Evolutionary conservation across 2,113 vertebrate species (phyloP), one percentile per base, ranked within the genome.

Genomic region (Platanista minor): DNA sequence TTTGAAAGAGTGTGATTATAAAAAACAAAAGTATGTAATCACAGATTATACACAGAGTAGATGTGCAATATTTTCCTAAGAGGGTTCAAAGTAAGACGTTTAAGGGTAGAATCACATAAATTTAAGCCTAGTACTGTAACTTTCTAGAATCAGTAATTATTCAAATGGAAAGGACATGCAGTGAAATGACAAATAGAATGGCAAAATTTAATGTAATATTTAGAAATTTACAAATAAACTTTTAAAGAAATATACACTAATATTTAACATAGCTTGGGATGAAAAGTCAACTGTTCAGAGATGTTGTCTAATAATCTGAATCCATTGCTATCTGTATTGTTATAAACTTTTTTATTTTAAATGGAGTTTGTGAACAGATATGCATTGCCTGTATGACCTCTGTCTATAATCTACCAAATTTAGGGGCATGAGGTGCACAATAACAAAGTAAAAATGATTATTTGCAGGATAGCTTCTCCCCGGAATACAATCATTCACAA

Each of bases 361-460:
- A 97, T 39, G 61, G 49, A 7, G 7, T 74, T 20, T 82, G 31
- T 82, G 57, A 96, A 95, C 67, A 82, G 41, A 29, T 83, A 85
- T 92, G 74, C 82, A 27, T 93, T 57, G 75, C 94, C 90, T 86
- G 2, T 94, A 77, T 43, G 49, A 59, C 29, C 77, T 27, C 62
- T 80, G 52, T 83, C 85, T 85, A 75, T 95, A 93, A 41, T 96
- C 64, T 36, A 67, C 91, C 90, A 98, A 80, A 94, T 87, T 90
- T 96, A 97, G 46, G 94, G 69, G 57, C n/a, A 95, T 69, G 75
- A 97, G 93, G 87, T 83, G 3, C 49, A 96, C 7, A 93, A 96
- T 96, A 98, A 39, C 88, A 97, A 97, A 93, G 87, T 54, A 97
- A 97, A 98, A 90, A 7, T 85, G 93, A 94, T 97, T 95, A 94